Conservation (phyloP, 1,140 invertebrate genomes). For the Aphelinus atriplicis region DNA sequence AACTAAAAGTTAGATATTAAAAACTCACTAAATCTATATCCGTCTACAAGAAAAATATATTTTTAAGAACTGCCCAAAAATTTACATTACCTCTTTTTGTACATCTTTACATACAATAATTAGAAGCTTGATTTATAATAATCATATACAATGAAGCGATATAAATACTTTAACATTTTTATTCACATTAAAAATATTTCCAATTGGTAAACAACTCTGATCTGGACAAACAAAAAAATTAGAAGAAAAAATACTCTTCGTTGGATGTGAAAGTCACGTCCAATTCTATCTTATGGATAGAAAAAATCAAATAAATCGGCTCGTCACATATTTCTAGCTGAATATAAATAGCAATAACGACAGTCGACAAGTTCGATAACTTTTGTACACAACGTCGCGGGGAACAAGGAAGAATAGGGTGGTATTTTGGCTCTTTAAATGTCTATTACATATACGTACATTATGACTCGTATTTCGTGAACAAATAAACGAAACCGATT, state of each 20-base stretch:
- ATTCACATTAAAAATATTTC: constrained; percentile 26
- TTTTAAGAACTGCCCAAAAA: constrained; percentile 25
- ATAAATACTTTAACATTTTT: constrained; percentile 28
- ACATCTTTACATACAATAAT: constrained; percentile 27
- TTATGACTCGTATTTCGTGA: neutral
- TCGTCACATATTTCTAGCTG: constrained; percentile 3
- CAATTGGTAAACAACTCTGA: constrained; percentile 21
- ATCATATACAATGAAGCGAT: constrained; percentile 9
- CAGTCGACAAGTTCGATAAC: constrained; percentile 20
- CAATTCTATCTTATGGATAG: neutral
- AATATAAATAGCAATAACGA: constrained; percentile 32
- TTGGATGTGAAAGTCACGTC: neutral
- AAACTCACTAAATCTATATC: constrained; percentile 21
- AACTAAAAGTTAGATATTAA: constrained; percentile 3
- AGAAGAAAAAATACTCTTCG: constrained; percentile 17
- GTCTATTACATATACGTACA: constrained; percentile 23
- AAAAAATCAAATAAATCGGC: constrained; percentile 4
- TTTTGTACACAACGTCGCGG: constrained; percentile 21
- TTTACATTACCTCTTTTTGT: constrained; percentile 28
- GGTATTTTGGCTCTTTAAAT: constrained; percentile 16
- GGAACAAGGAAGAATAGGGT: constrained; percentile 26
- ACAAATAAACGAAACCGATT: constrained; percentile 18
- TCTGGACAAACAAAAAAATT: constrained; percentile 15
- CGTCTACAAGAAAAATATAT: constrained; percentile 25
- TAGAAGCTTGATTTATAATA: constrained; percentile 13